Evolutionary conservation across 1,140 invertebrate species (phyloP), one percentile per base, ranked within the genome.

Genomic region (Drosophila rufa): DNA sequence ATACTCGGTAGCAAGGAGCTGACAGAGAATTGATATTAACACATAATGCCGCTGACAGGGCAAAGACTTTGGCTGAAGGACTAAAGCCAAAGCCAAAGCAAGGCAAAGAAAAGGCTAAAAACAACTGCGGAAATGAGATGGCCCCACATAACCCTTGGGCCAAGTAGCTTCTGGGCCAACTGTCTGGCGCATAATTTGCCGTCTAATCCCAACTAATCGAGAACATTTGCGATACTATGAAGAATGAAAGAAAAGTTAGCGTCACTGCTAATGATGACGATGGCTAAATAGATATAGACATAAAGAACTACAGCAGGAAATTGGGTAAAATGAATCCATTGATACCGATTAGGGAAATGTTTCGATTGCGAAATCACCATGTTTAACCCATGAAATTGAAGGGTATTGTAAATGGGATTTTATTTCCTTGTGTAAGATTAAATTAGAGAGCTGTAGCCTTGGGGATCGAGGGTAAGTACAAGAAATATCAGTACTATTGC

Each of bases 171-270:
- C 48, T 17, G 61, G 51, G 71, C 68, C 30, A 33, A 65, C 64
- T 77, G 73, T 60, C 75, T 62, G 66, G 69, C 65, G 80, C 85
- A 90, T 90, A 85, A 90, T 90, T 90, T 82, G 85, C 85, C 80
- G 38, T 85, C 79, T 90, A 90, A 90, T 90, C 85, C 81, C 82
- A 82, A 82, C 86, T 90, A 90, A 90, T 90, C 85, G 85, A 85
- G 75, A 74, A 78, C 86, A 90, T 90, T 90, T 90, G 86, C 81
- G 75, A 85, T 90, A 75, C 78, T 85, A 79, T 85, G 86, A 90
- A 74, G 78, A 90, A 90, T 90, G 75, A 75, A 77, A 76, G 75
- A 53, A 79, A 86, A 83, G 38, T 67, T 80, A 43, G 68, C 85
- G 61, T 75, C 64, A 47, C 84, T 79, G 84, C 77, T 87, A 78